phyloP scores from a whole-genome alignment of 2,888 invertebrate species.

The Campoletis raptor region DNA sequence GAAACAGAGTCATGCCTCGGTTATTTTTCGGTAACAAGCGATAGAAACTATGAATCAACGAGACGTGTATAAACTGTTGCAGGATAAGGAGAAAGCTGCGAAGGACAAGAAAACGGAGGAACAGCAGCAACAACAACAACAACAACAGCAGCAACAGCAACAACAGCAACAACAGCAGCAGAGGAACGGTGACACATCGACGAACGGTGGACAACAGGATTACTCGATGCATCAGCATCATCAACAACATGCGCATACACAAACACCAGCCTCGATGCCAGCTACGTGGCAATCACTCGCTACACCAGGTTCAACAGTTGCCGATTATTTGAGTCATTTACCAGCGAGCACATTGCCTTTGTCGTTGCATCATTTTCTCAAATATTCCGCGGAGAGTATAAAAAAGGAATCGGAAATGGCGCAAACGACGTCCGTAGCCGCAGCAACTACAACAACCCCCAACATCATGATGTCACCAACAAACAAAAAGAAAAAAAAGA shows the following conservation, averaged over 20 bases:
- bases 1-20: slow-evolving; percentile 59
- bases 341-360: slow-evolving; percentile 91
- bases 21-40: slow-evolving; percentile 74
- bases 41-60: slow-evolving; percentile 82
- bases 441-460: slow-evolving; percentile 82
- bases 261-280: slow-evolving; percentile 85
- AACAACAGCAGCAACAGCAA: slow-evolving; percentile 85
- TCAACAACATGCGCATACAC: slow-evolving; percentile 84
- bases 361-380: slow-evolving; percentile 93
- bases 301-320: slow-evolving; percentile 92
- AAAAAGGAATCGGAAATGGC: slow-evolving; percentile 89
- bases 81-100: slow-evolving; percentile 81
- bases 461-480: slow-evolving; percentile 82
- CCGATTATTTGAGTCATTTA: slow-evolving; percentile 93
- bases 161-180: slow-evolving; percentile 85
- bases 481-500: slow-evolving; percentile 92
- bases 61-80: slow-evolving; percentile 82
- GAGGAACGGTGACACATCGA: slow-evolving; percentile 85
- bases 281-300: slow-evolving; percentile 90
- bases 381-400: slow-evolving; percentile 92
- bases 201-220: slow-evolving; percentile 87
- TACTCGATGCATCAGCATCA: slow-evolving; percentile 85
- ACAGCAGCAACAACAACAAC: slow-evolving; percentile 83
- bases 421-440: slow-evolving; percentile 84
- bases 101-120: slow-evolving; percentile 82